phyloP scores from a whole-genome alignment of 2,888 invertebrate genomes.

The Gandaritis pyraliata region DNA sequence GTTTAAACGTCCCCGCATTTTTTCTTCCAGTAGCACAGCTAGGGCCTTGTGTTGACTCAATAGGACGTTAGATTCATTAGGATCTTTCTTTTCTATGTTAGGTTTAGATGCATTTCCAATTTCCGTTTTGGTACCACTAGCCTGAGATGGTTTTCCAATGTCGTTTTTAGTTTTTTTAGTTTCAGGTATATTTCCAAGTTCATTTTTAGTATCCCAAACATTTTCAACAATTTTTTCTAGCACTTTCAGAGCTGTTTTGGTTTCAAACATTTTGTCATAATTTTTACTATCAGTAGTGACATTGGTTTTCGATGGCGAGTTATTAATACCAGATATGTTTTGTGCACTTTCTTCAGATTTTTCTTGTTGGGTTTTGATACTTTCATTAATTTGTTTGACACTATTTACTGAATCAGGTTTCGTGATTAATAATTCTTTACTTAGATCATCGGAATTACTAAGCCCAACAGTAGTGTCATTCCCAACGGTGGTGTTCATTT shows the following conservation, averaged over 20 bases:
- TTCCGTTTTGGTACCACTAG: neutral
- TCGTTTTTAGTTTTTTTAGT: neutral
- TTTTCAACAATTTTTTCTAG: conserved; percentile 14
- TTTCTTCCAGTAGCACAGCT: conserved; percentile 16
- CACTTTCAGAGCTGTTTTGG: conserved; percentile 4
- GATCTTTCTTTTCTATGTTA: conserved; percentile 2
- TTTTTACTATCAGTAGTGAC: neutral
- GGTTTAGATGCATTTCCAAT: neutral
- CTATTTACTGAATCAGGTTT: neutral
- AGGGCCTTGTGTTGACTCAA: neutral
- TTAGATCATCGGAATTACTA: neutral
- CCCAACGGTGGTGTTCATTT: neutral
- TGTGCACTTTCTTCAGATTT: neutral
- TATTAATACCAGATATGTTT: neutral
- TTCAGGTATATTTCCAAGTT: conserved; percentile 9
- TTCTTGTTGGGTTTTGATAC: conserved; percentile 1
- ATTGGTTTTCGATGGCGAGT: conserved; percentile 1
- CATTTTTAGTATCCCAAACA: conserved; percentile 9
- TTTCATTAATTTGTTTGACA: neutral
- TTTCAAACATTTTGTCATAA: neutral
- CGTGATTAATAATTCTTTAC: neutral
- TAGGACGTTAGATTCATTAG: neutral
- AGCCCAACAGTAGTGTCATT: neutral
- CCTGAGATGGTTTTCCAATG: no score
- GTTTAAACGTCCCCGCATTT: conserved; percentile 42